A percentile compares a stretch with the other conserved stretches of the same genome.
phyloP scores from a whole-genome alignment of 2,113 vertebrate species.

The Prunella himalayana region DNA sequence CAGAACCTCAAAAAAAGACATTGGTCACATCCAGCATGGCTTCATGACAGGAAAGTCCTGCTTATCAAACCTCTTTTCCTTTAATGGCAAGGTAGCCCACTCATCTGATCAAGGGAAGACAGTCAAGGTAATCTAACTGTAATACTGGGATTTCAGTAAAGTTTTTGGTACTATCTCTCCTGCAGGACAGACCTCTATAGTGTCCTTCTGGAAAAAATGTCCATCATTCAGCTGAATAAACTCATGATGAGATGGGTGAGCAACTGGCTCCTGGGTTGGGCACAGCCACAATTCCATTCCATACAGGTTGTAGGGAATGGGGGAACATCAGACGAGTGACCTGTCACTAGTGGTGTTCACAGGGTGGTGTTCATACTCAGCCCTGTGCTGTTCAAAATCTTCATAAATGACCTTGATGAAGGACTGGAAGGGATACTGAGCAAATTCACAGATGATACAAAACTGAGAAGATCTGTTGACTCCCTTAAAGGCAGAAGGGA shows the following conservation, averaged over 20 bases:
- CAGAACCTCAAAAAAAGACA: background rate
- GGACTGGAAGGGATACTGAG: background rate
- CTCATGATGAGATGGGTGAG: background rate
- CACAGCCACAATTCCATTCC: background rate
- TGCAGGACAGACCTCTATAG: background rate
- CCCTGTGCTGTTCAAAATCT: background rate
- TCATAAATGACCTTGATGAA: background rate
- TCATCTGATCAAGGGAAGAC: background rate
- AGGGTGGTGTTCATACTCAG: background rate
- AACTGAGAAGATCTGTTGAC: background rate
- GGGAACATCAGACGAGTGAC: too few species aligned
- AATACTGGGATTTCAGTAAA: background rate
- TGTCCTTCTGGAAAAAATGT: background rate
- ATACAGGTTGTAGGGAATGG: background rate
- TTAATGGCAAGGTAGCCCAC: background rate
- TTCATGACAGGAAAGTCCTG: background rate
- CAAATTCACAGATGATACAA: background rate
- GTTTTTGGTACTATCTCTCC: background rate
- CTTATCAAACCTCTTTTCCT: background rate
- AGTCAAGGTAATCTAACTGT: background rate
- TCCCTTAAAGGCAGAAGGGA: background rate
- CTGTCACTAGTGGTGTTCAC: background rate
- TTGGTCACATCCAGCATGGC: background rate
- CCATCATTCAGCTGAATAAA: background rate
- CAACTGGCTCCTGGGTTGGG: background rate